phyloP scores from a whole-genome alignment of 2,888 invertebrate genomes.

The Metopia argyrocephala region DNA sequence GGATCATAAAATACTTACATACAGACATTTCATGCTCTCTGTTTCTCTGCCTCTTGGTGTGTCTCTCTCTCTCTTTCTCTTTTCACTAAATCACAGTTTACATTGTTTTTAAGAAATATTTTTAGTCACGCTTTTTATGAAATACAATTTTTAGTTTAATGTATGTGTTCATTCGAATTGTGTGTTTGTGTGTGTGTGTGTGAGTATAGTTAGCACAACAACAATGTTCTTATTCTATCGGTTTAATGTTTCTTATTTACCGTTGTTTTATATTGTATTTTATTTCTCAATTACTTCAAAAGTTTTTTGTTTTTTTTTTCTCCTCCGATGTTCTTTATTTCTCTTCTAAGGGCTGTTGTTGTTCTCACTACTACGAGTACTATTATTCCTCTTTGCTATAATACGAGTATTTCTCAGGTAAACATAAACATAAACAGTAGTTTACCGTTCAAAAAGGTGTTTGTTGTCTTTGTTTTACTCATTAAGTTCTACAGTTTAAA shows the following conservation, averaged over 20 bases:
- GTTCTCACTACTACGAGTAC: too few species aligned
- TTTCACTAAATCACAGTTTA: not conserved
- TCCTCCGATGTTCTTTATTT: too few species aligned
- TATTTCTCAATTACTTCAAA: not conserved
- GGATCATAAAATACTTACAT: slow-evolving; percentile 46
- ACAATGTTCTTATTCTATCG: not conserved
- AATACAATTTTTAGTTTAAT: too few species aligned
- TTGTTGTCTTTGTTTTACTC: too few species aligned
- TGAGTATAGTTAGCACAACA: slow-evolving; percentile 2
- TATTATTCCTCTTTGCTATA: too few species aligned
- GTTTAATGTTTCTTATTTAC: not conserved
- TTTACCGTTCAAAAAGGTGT: too few species aligned
- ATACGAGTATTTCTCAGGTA: too few species aligned
- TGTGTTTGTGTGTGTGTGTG: not conserved
- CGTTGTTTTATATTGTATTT: slow-evolving; percentile 12
- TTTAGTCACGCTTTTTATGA: slow-evolving; percentile 42
- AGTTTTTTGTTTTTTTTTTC: not conserved
- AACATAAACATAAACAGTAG: too few species aligned
- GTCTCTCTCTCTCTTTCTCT: not conserved
- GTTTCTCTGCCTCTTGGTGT: not conserved
- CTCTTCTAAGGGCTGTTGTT: too few species aligned
- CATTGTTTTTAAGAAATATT: slow-evolving; percentile 26
- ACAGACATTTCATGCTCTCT: not conserved
- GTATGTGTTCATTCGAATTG: too few species aligned
- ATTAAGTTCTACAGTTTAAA: too few species aligned